Evolutionary conservation across 2,113 vertebrate species (phyloP).

Genomic region (Himantopus leucocephalus): DNA sequence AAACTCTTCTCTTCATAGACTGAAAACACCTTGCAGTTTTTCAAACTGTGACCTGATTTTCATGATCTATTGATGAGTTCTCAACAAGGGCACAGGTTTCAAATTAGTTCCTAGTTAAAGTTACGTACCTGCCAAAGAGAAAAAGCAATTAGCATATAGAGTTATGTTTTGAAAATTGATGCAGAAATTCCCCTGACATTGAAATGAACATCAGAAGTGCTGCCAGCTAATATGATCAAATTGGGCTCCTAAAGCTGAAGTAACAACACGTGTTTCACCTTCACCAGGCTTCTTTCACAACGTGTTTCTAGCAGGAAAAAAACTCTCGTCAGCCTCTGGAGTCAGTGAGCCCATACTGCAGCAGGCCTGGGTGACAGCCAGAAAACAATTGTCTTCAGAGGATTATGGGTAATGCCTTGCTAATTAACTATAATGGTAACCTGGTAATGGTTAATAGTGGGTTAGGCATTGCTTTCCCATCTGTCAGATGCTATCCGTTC

Average conservation of each 20-base stretch:
- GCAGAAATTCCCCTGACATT: constrained; percentile 36
- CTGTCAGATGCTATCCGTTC: constrained; percentile 59
- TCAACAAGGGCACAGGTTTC: constrained; percentile 39
- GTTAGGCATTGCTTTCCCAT: constrained; percentile 24
- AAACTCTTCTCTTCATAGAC: neutral
- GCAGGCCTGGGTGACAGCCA: constrained; percentile 27
- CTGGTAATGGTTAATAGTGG: constrained; percentile 42
- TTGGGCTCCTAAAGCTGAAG: constrained; percentile 2
- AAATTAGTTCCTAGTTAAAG: constrained; percentile 43
- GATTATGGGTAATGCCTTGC: constrained; percentile 22
- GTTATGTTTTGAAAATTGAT: constrained; percentile 44
- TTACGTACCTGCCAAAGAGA: constrained; percentile 39
- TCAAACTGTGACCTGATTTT: neutral
- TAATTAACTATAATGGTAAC: constrained; percentile 46
- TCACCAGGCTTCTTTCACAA: neutral
- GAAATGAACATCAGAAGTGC: constrained; percentile 40
- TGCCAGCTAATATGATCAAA: neutral
- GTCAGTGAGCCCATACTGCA: constrained; percentile 4
- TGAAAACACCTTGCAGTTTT: neutral
- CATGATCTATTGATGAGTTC: constrained; percentile 1
- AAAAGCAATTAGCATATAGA: neutral
- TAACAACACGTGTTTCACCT: neutral
- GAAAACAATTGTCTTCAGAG: constrained; percentile 50
- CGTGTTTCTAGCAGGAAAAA: neutral
- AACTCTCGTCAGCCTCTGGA: neutral